Base-by-base conservation (phyloP, 2,888 invertebrate species). In the Xestia sexstrigata region DNA sequence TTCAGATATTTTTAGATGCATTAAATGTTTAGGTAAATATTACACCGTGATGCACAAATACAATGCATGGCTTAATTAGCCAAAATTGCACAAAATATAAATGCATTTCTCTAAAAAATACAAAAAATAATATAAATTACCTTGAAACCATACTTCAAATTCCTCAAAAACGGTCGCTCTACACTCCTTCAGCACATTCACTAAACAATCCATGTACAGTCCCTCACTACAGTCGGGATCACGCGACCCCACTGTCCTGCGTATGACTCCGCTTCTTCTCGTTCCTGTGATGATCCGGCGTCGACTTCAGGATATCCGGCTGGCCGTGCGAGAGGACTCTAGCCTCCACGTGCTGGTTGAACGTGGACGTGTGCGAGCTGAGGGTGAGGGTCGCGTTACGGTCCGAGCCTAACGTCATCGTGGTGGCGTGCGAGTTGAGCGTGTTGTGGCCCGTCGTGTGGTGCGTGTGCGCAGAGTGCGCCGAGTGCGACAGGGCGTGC, bases 221-320 rank as follows among this genome's bases (percentile, higher is more conserved):
- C 52, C 52, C 4, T 62, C 63, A 78, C 58, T 45, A 39, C 75
- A 86, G 58, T 77, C 76, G 87, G 62, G 86, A 94, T 96, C 96
- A 96, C 96, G 96, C 96, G 67, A 96, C 95, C 5, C 95, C 94
- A 74, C 93, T 94, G 76, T 96, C 96, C 26, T 95, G 95, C 0
- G 94, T 89, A 75, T 95, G 96, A 71, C 88, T 93, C 6, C 96
- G 83, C 74, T 97, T 97, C 92, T 97, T 97, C 9, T 95, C 95
- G 58, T 84, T 89, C 42, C 95, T 88, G 81, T 98, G 98, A 92
- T 98, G 98, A 93, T 98, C 98, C 13, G 98, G 98, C 6, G 98
- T 98, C 23, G 98, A 98, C 92, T 98, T 98, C 63, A 98, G 94
- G 88, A 98, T 98, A 92, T 98, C 98, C 4, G 98, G 98, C 92